phyloP scores from a whole-genome alignment of 92 coral and sea anemone genomes.

The Diadumene lineata region DNA sequence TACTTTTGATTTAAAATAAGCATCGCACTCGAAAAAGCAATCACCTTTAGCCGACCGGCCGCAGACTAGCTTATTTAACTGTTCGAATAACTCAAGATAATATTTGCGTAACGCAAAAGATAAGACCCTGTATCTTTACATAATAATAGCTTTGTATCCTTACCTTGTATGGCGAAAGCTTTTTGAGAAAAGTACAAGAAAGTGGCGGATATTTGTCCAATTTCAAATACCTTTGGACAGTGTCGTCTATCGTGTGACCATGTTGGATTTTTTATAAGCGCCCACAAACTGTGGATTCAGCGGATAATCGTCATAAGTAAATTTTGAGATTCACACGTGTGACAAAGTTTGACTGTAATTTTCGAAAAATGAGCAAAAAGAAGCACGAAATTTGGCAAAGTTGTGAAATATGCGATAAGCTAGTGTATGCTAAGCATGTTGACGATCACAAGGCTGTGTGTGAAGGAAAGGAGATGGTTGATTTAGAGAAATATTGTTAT shows the following conservation, averaged over 20 bases:
- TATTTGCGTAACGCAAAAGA: background rate
- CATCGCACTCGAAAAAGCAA: background rate
- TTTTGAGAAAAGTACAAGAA: background rate
- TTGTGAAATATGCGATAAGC: slow-evolving; percentile 63
- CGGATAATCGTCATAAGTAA: background rate
- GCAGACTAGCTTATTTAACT: background rate
- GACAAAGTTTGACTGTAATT: background rate
- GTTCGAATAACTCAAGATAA: background rate
- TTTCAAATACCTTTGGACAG: background rate
- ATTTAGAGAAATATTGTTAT: slow-evolving; percentile 32
- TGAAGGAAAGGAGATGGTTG: slow-evolving; percentile 27
- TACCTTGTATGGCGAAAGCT: background rate
- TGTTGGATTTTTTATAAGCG: background rate
- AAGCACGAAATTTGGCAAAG: slow-evolving; percentile 58
- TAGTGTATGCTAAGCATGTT: slow-evolving; percentile 39
- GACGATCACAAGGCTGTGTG: slow-evolving; percentile 61
- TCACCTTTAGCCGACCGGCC: background rate
- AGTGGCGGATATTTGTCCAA: background rate
- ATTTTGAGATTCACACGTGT: slow-evolving; percentile 14
- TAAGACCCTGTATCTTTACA: background rate
- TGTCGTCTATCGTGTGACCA: background rate
- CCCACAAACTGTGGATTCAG: slow-evolving; percentile 12
- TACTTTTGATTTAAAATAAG: too few relatives aligned
- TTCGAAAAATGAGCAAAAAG: slow-evolving; percentile 59
- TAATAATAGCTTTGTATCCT: background rate